Evolutionary conservation across 2,797 vertebrate genomes (phyloP).

Genomic region (Scleropages formosus): DNA sequence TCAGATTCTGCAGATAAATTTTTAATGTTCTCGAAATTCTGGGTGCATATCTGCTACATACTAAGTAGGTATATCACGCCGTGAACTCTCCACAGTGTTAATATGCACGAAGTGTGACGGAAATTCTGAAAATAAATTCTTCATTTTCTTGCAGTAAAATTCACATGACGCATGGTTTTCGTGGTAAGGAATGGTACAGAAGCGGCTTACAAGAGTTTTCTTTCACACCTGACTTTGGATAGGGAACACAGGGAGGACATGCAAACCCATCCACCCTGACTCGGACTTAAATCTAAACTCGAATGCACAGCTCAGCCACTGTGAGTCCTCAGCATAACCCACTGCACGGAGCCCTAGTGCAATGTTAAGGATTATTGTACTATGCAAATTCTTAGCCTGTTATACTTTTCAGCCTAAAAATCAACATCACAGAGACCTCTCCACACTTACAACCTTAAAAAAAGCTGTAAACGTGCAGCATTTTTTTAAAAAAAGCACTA

Average conservation of each 20-base stretch:
- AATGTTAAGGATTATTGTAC: neutral
- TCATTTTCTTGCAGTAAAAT: no score
- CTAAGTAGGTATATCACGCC: neutral
- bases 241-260: no score
- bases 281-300: no score
- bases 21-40: neutral
- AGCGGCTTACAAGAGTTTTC: no score
- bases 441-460: neutral
- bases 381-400: conserved; percentile 25
- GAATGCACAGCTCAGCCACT: no score
- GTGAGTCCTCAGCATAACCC: no score
- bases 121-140: conserved; percentile 36
- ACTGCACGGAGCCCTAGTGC: no score
- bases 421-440: neutral
- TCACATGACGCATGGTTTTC: no score
- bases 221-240: no score
- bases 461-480: neutral
- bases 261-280: no score
- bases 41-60: neutral
- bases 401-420: conserved; percentile 25
- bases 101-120: conserved; percentile 9
- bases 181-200: no score
- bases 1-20: neutral
- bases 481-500: conserved; percentile 25
- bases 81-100: neutral